A percentile compares a stretch with the other conserved stretches of the same genome.
Conservation (phyloP, 2,113 vertebrate genomes). For the Muscicapa adusta region DNA sequence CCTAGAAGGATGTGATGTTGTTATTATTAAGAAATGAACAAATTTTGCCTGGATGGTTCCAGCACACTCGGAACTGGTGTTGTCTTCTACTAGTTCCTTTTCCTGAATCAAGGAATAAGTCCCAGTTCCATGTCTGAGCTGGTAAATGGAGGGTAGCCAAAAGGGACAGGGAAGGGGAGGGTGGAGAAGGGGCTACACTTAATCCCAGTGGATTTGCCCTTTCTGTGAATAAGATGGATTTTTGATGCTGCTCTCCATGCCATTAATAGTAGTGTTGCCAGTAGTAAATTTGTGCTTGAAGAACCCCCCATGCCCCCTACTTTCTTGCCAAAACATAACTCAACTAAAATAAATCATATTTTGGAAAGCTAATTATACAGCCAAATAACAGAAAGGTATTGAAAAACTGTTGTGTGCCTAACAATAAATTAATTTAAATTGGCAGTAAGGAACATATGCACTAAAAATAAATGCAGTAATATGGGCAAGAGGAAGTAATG, state of each 20-base stretch:
- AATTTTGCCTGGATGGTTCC: background rate
- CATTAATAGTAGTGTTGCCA: background rate
- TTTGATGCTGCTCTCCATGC: constrained; percentile 4
- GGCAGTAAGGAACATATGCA: background rate
- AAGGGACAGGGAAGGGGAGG: background rate
- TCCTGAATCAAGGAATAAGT: background rate
- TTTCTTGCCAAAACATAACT: constrained; percentile 44
- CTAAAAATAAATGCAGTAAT: constrained; percentile 17
- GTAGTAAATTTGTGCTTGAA: constrained; percentile 34
- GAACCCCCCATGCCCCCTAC: background rate
- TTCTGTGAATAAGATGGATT: constrained; percentile 37
- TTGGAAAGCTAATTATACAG: constrained; percentile 52
- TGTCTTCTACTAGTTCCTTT: background rate
- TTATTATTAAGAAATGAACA: background rate
- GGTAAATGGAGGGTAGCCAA: background rate
- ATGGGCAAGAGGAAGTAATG: background rate
- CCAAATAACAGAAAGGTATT: constrained; percentile 61
- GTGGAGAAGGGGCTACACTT: background rate
- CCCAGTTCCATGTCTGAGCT: background rate
- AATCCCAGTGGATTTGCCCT: constrained; percentile 1
- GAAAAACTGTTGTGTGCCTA: constrained; percentile 30
- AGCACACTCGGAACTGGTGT: background rate
- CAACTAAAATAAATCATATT: constrained; percentile 56
- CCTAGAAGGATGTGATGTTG: background rate
- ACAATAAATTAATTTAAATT: constrained; percentile 51